Evolutionary conservation across 2,888 invertebrate species (phyloP), one percentile per base, ranked within the genome.

Genomic region (Pollenia amentaria): DNA sequence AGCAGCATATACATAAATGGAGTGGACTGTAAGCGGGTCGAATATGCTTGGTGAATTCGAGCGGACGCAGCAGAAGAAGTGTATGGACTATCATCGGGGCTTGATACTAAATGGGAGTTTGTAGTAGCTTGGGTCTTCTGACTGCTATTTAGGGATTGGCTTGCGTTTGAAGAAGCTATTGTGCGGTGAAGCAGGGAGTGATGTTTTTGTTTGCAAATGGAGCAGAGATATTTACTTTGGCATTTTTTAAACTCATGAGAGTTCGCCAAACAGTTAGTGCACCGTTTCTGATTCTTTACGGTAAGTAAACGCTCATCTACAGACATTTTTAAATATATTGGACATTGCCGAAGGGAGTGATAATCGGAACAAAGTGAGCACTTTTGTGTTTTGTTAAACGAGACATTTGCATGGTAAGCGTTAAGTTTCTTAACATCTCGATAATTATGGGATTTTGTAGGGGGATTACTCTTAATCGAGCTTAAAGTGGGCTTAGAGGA

Each of bases 11-110:
- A 14, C 21, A 21, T 21, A 14, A 21, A 18, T 21, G 21, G 46
- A 21, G 65, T 65, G 65, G 65, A 65, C 46, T 65, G 46, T 46
- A n/a, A n/a, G n/a, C n/a, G n/a, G n/a, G n/a, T n/a, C n/a, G n/a
- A n/a, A n/a, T n/a, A n/a, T n/a, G n/a, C n/a, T n/a, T n/a, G n/a
- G n/a, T n/a, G n/a, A n/a, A 65, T 14, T 14, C 10, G 18, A 46
- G 44, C 46, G 3, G 65, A 21, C n/a, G 64, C 38, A 29, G 67
- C 48, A 3, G 38, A n/a, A 16, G 51, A 48, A 1, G 67, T 48
- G 3, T 14, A 48, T 8, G 21, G 29, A 57, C 21, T 57, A 3
- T 57, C 29, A 57, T 65, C 46, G 1, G 79, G 21, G 38, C 16
- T 40, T 4, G 8, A n/a, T n/a, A n/a, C n/a, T n/a, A n/a, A n/a